Base-by-base conservation (phyloP, 2,888 invertebrate species). In the Dioctria linearis region DNA sequence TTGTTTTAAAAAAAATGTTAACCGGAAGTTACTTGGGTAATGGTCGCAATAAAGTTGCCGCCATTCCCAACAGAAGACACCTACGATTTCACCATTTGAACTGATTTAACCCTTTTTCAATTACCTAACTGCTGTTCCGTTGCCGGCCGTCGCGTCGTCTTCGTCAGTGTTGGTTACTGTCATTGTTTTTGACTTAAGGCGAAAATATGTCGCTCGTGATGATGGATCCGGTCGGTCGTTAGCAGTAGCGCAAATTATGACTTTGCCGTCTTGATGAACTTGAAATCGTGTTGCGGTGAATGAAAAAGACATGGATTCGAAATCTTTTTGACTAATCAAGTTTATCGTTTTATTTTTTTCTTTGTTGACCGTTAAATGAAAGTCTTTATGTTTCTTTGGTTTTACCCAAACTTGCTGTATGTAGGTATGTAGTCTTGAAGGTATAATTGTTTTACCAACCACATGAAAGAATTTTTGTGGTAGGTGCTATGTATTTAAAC, bases 31-130 rank as follows among this genome's bases (percentile, higher is more conserved):
- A 13, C n/a, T 42, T 69, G 46, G 9, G 43, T 49, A 71, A 71
- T 51, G 37, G 51, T 37, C 25, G n/a, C 54, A 39, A 51, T 51
- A 51, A 71, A 71, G 39, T 39, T 25, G 40, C 9, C 67, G 67
- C 2, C 25, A 8, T 6, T 46, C 46, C 8, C 46, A 46, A 46
- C 46, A 49, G 51, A 8, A 46, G 39, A 71, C 57, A 8, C 57
- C 37, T 71, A 4, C 5, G 71, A 54, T 71, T 71, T 37, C 54
- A 71, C 40, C 25, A 54, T 71, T 51, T 71, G 71, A 37, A 54
- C 51, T 11, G 40, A 5, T n/a, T 13, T 59, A 59, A 59, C n/a
- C 59, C 59, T 9, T n/a, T 25, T 25, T 6, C 13, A 59, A 59
- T 59, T 59, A 59, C 59, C n/a, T 2, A 6, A 40, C 42, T 65